A percentile compares a stretch with the other conserved stretches of the same genome.
Conservation (phyloP, 2,797 vertebrate species). For the Delichon dasypus region DNA sequence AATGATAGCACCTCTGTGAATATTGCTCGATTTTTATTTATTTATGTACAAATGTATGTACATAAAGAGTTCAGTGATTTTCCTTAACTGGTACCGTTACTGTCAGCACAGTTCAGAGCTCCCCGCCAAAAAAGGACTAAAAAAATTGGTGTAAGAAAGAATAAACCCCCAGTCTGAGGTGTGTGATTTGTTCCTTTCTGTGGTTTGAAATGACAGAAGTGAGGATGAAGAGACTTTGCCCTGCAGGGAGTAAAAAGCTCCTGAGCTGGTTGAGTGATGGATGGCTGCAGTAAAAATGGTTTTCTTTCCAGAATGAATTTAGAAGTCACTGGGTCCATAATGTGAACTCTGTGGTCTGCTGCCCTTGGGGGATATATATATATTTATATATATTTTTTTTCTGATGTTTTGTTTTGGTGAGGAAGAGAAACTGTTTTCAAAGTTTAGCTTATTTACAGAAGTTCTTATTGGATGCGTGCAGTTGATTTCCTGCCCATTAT, state of each 20-base stretch:
- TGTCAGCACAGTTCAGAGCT: background rate
- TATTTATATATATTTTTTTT: rapidly evolving
- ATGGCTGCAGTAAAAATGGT: background rate
- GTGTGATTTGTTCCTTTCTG: slow-evolving; percentile 5
- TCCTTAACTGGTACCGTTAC: background rate
- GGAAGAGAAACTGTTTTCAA: background rate
- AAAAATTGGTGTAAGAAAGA: background rate
- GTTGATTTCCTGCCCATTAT: background rate
- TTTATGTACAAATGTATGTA: background rate
- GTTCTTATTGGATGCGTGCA: background rate
- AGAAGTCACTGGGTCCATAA: background rate
- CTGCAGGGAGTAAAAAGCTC: slow-evolving; percentile 13
- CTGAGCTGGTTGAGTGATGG: slow-evolving; percentile 35
- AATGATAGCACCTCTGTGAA: background rate
- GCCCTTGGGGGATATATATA: background rate
- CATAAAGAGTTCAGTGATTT: background rate
- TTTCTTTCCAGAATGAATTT: slow-evolving; percentile 35
- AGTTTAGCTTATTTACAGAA: background rate
- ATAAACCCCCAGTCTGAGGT: background rate
- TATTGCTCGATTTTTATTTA: background rate
- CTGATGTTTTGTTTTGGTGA: background rate
- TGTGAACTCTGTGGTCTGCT: background rate
- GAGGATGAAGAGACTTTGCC: slow-evolving; percentile 11
- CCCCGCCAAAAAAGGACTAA: background rate
- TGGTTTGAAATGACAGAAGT: slow-evolving; percentile 19